phyloP scores from a whole-genome alignment of 1,140 invertebrate species.

The Ceratoteleas bidentatus region DNA sequence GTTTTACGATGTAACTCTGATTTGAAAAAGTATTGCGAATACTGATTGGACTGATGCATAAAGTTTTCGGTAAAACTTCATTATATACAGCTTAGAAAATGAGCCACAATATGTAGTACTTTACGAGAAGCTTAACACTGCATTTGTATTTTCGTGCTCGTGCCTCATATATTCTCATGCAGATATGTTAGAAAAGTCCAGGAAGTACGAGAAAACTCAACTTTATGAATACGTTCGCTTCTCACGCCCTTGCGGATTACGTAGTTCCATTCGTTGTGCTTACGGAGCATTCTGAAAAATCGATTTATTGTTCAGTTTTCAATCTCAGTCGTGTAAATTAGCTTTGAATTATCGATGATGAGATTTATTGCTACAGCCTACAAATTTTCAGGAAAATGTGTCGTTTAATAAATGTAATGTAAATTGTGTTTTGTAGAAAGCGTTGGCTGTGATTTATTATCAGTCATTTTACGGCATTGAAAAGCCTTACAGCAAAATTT shows the following conservation, averaged over 20 bases:
- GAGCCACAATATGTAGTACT: constrained; percentile 60
- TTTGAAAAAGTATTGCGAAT: too few relatives aligned
- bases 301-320: neutral
- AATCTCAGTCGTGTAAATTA: neutral
- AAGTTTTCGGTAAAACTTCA: constrained; percentile 38
- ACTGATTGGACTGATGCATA: constrained; percentile 23
- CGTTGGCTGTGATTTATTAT: too few relatives aligned
- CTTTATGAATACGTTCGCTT: constrained; percentile 58
- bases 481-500: too few relatives aligned
- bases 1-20: too few relatives aligned
- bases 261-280: constrained; percentile 22
- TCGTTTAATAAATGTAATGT: too few relatives aligned
- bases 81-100: constrained; percentile 57
- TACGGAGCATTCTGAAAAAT: neutral
- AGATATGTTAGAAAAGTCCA: constrained; percentile 60
- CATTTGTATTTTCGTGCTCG: constrained; percentile 62
- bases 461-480: too few relatives aligned
- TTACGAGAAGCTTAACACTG: constrained; percentile 61
- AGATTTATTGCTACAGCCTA: too few relatives aligned
- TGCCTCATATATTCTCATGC: constrained; percentile 60
- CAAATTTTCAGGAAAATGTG: too few relatives aligned
- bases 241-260: constrained; percentile 51
- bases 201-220: constrained; percentile 60
- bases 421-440: too few relatives aligned
- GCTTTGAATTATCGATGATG: neutral